Evolutionary conservation across 2,888 invertebrate genomes (phyloP), one percentile per base, ranked within the genome.

Genomic region (Orthosia cruda): DNA sequence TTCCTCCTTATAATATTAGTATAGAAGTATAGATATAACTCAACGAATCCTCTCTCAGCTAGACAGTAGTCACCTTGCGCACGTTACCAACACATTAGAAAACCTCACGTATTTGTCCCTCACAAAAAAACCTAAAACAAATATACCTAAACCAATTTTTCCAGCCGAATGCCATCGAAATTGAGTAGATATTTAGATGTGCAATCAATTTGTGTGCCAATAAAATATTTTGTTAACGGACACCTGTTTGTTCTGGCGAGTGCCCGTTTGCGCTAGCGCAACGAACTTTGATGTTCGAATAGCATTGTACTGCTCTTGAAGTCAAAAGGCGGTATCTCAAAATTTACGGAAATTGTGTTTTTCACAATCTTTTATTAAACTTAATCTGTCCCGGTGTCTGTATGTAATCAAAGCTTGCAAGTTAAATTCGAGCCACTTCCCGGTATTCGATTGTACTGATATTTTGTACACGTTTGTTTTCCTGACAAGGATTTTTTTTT

Each of bases 161-260:
- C 76, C 77, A 76, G 67, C 65, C 71, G 66, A 74, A 32, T 64
- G 68, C 55, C 62, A 57, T 81, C 72, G 68, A 81, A 81, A 87
- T 80, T 77, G 63, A 79, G 79, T 70, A 88, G 47, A 83, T 79
- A 83, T 77, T 79, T 70, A 88, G 47, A 83, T 77, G 81, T 77
- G 77, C 80, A 80, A 89, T 87, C 81, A 81, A 80, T 83, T 18
- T 77, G 65, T 77, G 45, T 66, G 83, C 86, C 71, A 78, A 74
- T 81, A 66, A 80, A 88, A 87, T 88, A 88, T 89, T 88, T 20
- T 82, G 20, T 65, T 88, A 88, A 83, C 88, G 85, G 89, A 2
- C 40, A n/a, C 15, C 16, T 86, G 49, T 87, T 88, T 84, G 80
- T 47, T 73, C 63, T 71, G 18, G 54, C 81, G 59, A 78, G 76